These are phyloP conservation scores for Caenorhabditis sinica DNA, from an alignment of 2,888 invertebrate genomes.

Conservation along the genomic window DNA sequence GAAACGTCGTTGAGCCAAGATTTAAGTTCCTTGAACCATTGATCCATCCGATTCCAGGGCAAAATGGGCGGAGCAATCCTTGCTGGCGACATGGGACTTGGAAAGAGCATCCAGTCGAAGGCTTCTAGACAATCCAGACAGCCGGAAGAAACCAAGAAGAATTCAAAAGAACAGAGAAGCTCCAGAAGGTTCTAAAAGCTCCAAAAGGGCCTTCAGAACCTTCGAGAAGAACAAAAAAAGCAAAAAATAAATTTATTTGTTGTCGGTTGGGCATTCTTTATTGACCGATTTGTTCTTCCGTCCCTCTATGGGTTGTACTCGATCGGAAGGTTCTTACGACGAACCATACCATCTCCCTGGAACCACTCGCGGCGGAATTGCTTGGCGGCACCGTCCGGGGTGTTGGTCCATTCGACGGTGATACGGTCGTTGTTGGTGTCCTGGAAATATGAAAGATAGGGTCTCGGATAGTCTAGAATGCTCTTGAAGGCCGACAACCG, in stretches of 20 bases:
- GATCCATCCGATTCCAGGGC: constrained; percentile 35
- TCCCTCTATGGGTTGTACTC: constrained; percentile 53
- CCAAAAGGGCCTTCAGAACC: no score
- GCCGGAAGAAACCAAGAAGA: not conserved
- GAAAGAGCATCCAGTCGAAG: constrained; percentile 86
- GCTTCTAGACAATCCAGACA: constrained; percentile 81
- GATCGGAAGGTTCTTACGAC: constrained; percentile 72
- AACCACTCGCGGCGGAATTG: constrained; percentile 78
- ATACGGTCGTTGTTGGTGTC: constrained; percentile 76
- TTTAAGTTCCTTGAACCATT: no score
- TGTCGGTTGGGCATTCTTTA: not conserved
- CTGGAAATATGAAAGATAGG: constrained; percentile 7
- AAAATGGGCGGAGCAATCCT: constrained; percentile 26
- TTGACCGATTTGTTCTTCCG: no score
- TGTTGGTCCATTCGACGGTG: constrained; percentile 76
- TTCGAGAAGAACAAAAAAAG: no score
- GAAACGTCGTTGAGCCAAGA: no score
- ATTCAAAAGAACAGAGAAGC: not conserved
- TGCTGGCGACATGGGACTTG: constrained; percentile 79
- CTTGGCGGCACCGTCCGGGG: constrained; percentile 73
- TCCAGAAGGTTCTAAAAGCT: not conserved
- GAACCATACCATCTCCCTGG: constrained; percentile 77
- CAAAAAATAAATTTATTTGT: no score
- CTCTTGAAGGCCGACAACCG: no score
- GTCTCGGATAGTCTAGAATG: not conserved